Evolutionary conservation across 2,888 invertebrate species (phyloP), one percentile per base, ranked within the genome.

Genomic region (Miltochrista miniata): DNA sequence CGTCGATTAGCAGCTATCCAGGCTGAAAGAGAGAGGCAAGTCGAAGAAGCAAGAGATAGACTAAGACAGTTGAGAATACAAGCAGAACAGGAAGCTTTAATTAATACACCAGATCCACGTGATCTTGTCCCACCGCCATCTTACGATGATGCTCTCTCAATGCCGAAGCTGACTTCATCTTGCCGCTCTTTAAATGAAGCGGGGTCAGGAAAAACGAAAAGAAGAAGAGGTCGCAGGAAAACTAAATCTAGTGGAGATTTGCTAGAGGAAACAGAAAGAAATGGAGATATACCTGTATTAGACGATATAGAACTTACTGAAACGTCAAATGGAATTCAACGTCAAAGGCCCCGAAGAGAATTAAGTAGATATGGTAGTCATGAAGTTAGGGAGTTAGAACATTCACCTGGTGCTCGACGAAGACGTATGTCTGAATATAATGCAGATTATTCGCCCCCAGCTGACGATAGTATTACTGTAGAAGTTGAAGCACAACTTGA

Each of bases 111-210:
- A 7, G 95, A 95, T 78, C 94, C 94, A 0, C 92, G 95, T 63
- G 96, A 96, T 81, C 76, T 93, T 44, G 90, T 95, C 30, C 93
- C 94, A 51, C 94, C 96, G 34, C 96, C 96, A 0, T 94, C 95
- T 2, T 96, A 96, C 70, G 95, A 94, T 67, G 96, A 96, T 85
- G 96, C 96, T 31, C 89, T 96, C 49, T 92, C 94, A 14, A 94
- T 96, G 94, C 95, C 96, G 1, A 93, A 95, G 72, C 70, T 95
- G 35, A 94, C 93, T 64, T 79, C 92, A 3, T 94, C 94, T 0
- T 92, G 92, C 68, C 93, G 93, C 64, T 94, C 94, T 0, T 72
- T 92, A 24, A 87, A 87, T 49, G 91, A 91, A 72, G 74, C 86
- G 7, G 88, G 89, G 14, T 80, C 90, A 0, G 87, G 86, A 2